Conservation (phyloP, 1,140 invertebrate species). For the Metaphire vulgaris region DNA sequence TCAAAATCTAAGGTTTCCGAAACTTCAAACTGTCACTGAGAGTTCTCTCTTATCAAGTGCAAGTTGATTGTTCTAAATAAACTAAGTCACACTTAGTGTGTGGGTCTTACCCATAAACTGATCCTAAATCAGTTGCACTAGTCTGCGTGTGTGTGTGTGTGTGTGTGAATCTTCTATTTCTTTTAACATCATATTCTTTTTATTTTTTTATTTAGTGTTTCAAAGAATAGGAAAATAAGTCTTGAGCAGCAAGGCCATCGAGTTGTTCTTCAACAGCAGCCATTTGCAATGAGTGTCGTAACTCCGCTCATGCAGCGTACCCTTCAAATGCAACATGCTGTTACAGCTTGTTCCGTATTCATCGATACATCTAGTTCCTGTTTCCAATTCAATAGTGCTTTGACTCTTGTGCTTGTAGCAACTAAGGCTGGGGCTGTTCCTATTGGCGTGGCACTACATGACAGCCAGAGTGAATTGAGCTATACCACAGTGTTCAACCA, state of each 20-base stretch:
- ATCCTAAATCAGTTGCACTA: background rate
- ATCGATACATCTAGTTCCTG: no score
- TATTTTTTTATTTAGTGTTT: background rate
- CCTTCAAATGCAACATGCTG: no score
- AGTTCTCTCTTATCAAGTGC: background rate
- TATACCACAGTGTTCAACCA: no score
- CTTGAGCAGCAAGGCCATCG: background rate
- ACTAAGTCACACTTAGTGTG: background rate
- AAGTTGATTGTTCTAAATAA: conserved; percentile 1
- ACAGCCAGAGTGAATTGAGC: no score
- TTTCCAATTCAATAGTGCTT: no score
- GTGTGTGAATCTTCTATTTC: background rate
- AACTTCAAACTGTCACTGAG: background rate
- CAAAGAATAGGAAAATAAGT: background rate
- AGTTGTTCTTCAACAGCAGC: background rate
- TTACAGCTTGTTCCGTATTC: no score
- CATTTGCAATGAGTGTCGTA: no score
- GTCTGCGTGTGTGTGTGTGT: background rate
- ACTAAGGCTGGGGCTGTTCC: no score
- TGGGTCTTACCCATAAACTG: background rate
- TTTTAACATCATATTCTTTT: background rate
- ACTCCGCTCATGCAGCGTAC: background rate
- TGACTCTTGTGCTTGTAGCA: no score
- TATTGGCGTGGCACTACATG: no score
- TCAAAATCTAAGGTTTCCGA: background rate